Evolutionary conservation across 2,888 invertebrate species (phyloP), one percentile per base, ranked within the genome.

Genomic region (Hirtodrosophila cameraria): DNA sequence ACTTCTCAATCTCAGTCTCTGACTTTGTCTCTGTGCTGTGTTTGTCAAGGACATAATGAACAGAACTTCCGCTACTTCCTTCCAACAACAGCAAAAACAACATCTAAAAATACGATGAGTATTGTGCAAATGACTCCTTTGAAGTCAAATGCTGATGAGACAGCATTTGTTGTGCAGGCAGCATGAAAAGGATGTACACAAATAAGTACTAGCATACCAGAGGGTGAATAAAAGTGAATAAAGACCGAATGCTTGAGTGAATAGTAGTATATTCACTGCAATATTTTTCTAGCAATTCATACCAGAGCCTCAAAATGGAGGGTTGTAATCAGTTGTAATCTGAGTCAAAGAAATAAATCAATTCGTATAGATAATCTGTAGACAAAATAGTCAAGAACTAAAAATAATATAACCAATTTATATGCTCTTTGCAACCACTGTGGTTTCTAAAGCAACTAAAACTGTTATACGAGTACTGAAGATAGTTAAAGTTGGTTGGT

Each of bases 1-100:
- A 2, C 4, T 12, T 33, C 3, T 36, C n/a, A 13, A 4, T 16
- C 12, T 13, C n/a, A 12, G 23, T 25, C n/a, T 13, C 12, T 12
- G 18, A 11, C 31, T 27, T 13, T 5, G 16, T 42, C 42, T 27
- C 27, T 39, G 18, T 59, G 49, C 53, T 69, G 79, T 69, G 79
- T 86, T 86, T 86, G 86, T 58, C 84, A 76, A 80, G 81, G 74
- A 80, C 85, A 84, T 86, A 80, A 80, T 86, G 85, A 80, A 77
- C 74, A 84, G 70, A 49, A 84, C 80, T 84, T 80, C 80, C 80
- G 86, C 55, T 54, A 64, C 64, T 80, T 86, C 66, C 77, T 73
- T 65, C 50, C 60, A 38, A 41, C 46, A 52, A 54, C 41, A 52
- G 52, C 41, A 38, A 53, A 46, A 50, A 49, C 33, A 64, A 31